Evolutionary conservation across 2,888 invertebrate species (phyloP).

Genomic region (Dinocampus coccinellae): DNA sequence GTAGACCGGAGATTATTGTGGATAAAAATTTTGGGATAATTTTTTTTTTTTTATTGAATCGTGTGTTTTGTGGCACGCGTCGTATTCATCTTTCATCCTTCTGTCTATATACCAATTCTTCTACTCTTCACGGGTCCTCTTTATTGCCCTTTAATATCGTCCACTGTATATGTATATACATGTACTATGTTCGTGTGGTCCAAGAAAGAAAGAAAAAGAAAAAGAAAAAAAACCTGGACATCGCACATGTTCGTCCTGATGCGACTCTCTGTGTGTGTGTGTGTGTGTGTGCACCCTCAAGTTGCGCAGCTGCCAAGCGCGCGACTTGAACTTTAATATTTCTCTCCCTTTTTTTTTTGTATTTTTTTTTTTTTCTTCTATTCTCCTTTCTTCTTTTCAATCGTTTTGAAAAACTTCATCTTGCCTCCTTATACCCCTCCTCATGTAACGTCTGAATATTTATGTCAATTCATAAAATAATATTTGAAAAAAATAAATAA

Average conservation of each 20-base stretch:
- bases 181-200: conserved; percentile 23
- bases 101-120: neutral
- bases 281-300: conserved; percentile 45
- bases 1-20: neutral
- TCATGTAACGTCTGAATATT: too few species aligned
- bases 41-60: neutral
- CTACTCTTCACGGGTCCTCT: neutral
- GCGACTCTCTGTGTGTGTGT: too few species aligned
- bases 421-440: conserved; percentile 16
- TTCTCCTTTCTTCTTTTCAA: conserved; percentile 11
- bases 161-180: conserved; percentile 34
- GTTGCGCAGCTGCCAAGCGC: conserved; percentile 60
- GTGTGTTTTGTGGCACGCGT: conserved; percentile 15
- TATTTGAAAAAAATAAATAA: too few species aligned
- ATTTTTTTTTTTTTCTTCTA: conserved; percentile 26
- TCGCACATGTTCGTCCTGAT: conserved; percentile 46
- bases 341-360: conserved; percentile 45
- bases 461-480: too few species aligned
- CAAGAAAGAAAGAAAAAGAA: conserved; percentile 22
- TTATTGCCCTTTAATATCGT: conserved; percentile 6
- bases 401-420: neutral
- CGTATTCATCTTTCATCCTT: neutral
- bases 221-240: conserved; percentile 37
- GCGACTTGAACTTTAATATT: conserved; percentile 61
- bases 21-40: neutral